A percentile compares a stretch with the other conserved stretches of the same genome.
phyloP scores from a whole-genome alignment of 1,140 invertebrate genomes.

The Gryon sp. region DNA sequence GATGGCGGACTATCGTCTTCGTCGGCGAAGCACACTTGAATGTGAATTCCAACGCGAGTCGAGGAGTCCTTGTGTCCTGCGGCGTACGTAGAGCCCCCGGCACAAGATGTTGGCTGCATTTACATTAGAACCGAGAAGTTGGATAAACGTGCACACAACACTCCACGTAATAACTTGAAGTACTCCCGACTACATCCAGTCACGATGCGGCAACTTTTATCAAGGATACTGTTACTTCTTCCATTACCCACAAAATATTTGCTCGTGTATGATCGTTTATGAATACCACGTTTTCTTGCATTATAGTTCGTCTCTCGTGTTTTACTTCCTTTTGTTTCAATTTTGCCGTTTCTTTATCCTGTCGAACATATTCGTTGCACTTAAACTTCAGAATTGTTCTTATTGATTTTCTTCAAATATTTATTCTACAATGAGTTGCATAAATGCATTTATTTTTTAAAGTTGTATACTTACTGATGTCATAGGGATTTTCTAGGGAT shows the following conservation, averaged over 20 bases:
- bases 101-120: constrained; percentile 49
- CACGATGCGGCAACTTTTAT: constrained; percentile 44
- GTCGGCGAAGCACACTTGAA: constrained; percentile 35
- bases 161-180: constrained; percentile 48
- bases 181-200: constrained; percentile 43
- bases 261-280: constrained; percentile 4
- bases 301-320: neutral
- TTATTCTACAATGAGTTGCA: too few species aligned
- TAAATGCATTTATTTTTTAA: too few species aligned
- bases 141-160: constrained; percentile 40
- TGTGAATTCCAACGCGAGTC: constrained; percentile 41
- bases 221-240: constrained; percentile 34
- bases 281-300: neutral
- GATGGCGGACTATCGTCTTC: constrained; percentile 5
- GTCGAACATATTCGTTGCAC: too few species aligned
- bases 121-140: constrained; percentile 50
- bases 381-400: too few species aligned
- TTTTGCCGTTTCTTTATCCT: neutral
- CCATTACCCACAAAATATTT: constrained; percentile 1
- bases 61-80: constrained; percentile 44
- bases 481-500: too few species aligned
- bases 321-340: neutral
- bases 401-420: too few species aligned
- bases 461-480: too few species aligned
- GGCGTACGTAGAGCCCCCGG: constrained; percentile 34